Base-by-base conservation (phyloP, 2,113 vertebrate genomes). In the Scytalopus superciliaris region DNA sequence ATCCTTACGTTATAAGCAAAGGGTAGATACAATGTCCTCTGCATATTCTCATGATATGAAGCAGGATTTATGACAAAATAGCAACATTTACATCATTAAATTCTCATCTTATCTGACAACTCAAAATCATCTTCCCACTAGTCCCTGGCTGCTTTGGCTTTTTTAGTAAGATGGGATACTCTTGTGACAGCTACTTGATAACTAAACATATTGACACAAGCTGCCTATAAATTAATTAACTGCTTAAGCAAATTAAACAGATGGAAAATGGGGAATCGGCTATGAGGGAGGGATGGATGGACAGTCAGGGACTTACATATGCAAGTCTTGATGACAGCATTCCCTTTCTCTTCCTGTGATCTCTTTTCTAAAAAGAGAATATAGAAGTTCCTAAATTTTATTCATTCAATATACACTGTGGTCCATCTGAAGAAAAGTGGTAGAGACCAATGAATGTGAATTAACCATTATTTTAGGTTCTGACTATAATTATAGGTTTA, bases 201-300 rank as follows among this genome's bases (percentile, higher is more conserved):
- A 84, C 78, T 84, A 50, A 89, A 76, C 4, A 18, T 90, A 94
- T 89, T 94, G 94, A 93, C 78, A 94, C 45, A 91, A 91, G 62
- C 67, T 91, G 84, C 39, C 84, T 95, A 70, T 89, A 95, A 93
- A 87, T 94, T 91, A 96, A 95, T 91, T 93, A 94, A 84, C 11
- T 79, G 47, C 42, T 94, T 91, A 91, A 91, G 50, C 55, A 94
- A 85, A 96, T 85, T 69, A 91, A 96, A 73, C 93, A 96, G 84
- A 93, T 85, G 90, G 91, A 93, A 94, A 94, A 95, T 24, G 19
- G 37, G 50, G 47, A 93, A 73, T 87, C 1, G 1, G 39, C 74
- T 69, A 4, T 4, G 30, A 80, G 19, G 45, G 35, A 62, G 35
- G 44, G 27, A 72, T 14, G 57, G 79, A 55, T 59, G 74, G 89